Percentiles rank a stretch among this genome's conserved stretches.
These are phyloP conservation scores for Leptobrachium ailaonicum DNA, from an alignment of 2,113 vertebrate genomes.

Conservation along the genomic window DNA sequence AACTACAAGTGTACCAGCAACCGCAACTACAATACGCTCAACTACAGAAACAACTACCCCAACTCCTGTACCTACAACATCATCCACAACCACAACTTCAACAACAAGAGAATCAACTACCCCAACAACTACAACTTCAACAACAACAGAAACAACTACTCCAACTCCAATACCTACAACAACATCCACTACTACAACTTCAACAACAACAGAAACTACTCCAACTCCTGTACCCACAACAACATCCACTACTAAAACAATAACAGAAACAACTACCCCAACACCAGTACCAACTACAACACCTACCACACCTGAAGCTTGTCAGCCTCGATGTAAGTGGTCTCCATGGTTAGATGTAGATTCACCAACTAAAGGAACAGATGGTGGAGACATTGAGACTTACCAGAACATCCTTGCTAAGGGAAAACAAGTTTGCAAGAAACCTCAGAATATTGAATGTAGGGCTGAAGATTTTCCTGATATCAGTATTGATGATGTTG, in stretches of 20 bases:
- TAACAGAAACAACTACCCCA: background rate
- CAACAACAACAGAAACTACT: background rate
- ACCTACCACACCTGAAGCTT: background rate
- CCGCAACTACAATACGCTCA: slow-evolving; percentile 1
- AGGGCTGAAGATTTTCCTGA: slow-evolving; percentile 48
- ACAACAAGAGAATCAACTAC: background rate
- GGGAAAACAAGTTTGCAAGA: slow-evolving; percentile 30
- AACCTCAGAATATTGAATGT: slow-evolving; percentile 62
- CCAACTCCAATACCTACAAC: background rate
- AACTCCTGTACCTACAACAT: background rate
- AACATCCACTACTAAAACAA: background rate
- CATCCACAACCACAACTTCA: slow-evolving; percentile 2
- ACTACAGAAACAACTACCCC: background rate
- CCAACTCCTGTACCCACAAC: rapidly evolving
- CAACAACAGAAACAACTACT: background rate
- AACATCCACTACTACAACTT: background rate
- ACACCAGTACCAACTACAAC: background rate
- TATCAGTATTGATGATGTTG: slow-evolving; percentile 37
- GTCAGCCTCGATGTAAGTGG: slow-evolving; percentile 13
- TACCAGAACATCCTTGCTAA: background rate
- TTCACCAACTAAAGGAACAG: background rate
- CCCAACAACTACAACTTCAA: background rate
- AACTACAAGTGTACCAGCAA: background rate
- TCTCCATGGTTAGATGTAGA: slow-evolving; percentile 2
- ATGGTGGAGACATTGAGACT: background rate